phyloP scores from a whole-genome alignment of 2,888 invertebrate genomes.

The Iphiclides podalirius region DNA sequence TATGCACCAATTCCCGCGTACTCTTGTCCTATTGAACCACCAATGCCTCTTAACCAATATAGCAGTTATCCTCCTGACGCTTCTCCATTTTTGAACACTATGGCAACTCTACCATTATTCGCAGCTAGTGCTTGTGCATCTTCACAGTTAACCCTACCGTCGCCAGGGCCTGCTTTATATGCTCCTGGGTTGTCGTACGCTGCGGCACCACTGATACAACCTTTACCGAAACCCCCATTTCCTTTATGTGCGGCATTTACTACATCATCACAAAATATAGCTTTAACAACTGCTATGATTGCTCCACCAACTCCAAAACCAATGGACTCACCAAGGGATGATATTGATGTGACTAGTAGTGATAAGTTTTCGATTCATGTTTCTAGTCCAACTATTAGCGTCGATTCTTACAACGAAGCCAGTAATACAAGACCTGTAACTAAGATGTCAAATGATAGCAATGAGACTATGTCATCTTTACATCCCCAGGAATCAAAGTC shows the following conservation, averaged over 20 bases:
- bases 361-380: constrained; percentile 63
- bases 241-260: constrained; percentile 88
- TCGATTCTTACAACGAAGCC: constrained; percentile 57
- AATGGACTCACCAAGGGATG: constrained; percentile 64
- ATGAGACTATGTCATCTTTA: constrained; percentile 50
- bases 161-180: constrained; percentile 83
- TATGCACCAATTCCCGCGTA: constrained; percentile 75
- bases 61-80: constrained; percentile 77
- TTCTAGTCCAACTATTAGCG: constrained; percentile 62
- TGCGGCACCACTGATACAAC: constrained; percentile 72
- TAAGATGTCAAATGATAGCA: constrained; percentile 63
- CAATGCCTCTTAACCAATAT: constrained; percentile 73
- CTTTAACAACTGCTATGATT: constrained; percentile 89
- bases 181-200: constrained; percentile 80
- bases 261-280: constrained; percentile 90
- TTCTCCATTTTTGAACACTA: constrained; percentile 79
- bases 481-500: constrained; percentile 58
- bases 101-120: constrained; percentile 81
- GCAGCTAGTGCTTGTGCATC: constrained; percentile 71
- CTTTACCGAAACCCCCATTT: constrained; percentile 70
- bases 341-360: constrained; percentile 58
- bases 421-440: constrained; percentile 47
- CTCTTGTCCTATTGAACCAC: constrained; percentile 80
- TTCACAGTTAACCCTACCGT: constrained; percentile 83
- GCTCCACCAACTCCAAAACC: constrained; percentile 82